Evolutionary conservation across 2,113 vertebrate genomes (phyloP).

Genomic region (Grallaria varia): DNA sequence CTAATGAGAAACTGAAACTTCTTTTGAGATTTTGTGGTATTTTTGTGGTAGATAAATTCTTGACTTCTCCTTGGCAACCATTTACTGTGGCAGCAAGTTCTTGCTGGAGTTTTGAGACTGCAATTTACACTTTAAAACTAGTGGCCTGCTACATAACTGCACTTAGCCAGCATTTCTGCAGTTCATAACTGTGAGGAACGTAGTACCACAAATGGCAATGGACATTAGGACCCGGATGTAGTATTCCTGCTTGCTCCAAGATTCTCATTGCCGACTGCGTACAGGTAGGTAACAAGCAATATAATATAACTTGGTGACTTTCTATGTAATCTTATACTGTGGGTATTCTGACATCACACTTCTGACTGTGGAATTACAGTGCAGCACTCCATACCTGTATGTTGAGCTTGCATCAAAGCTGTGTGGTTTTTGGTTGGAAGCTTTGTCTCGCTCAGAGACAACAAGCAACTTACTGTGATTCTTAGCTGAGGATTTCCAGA

Average conservation of each 20-base stretch:
- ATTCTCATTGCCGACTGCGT: slow-evolving; percentile 96
- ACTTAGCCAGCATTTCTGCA: slow-evolving; percentile 97
- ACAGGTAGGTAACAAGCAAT: slow-evolving; percentile 97
- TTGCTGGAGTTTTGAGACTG: slow-evolving; percentile 80
- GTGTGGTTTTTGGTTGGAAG: slow-evolving; percentile 69
- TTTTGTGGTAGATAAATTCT: slow-evolving; percentile 76
- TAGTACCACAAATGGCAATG: slow-evolving; percentile 99
- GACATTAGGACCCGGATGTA: slow-evolving; percentile 99
- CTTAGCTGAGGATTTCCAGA: slow-evolving; percentile 72
- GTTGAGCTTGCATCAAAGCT: slow-evolving; percentile 69
- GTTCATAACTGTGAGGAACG: slow-evolving; percentile 99
- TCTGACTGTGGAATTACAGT: slow-evolving; percentile 92
- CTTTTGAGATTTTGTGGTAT: slow-evolving; percentile 81
- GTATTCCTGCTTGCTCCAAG: slow-evolving; percentile 93
- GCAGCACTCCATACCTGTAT: slow-evolving; percentile 85
- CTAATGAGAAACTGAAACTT: slow-evolving; percentile 73
- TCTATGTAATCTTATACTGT: slow-evolving; percentile 81
- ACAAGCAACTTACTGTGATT: slow-evolving; percentile 65
- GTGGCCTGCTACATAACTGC: slow-evolving; percentile 86
- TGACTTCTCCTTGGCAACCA: slow-evolving; percentile 80
- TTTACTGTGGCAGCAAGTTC: slow-evolving; percentile 75
- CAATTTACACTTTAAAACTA: slow-evolving; percentile 79
- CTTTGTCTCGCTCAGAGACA: slow-evolving; percentile 69
- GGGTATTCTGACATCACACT: slow-evolving; percentile 98
- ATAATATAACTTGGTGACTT: slow-evolving; percentile 86